Evolutionary conservation across 1,140 invertebrate species (phyloP).

Genomic region (Drosophila lini): DNA sequence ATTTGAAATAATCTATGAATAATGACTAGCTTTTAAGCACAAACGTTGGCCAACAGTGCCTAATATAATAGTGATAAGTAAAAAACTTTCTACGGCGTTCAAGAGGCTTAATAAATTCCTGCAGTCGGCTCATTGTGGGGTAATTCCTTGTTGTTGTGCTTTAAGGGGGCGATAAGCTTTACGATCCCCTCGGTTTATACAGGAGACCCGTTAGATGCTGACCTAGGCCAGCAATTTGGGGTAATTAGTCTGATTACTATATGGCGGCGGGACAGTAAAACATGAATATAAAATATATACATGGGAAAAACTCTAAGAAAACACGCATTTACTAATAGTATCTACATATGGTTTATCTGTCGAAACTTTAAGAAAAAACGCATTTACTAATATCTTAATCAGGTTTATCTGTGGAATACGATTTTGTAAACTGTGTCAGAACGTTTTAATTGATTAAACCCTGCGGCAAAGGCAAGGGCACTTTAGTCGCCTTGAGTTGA

Average conservation of each 20-base stretch:
- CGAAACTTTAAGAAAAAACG: slow-evolving; percentile 13
- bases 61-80: slow-evolving; percentile 9
- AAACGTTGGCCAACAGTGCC: no score
- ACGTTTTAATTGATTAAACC: slow-evolving; percentile 20
- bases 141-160: slow-evolving; percentile 20
- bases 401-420: not conserved
- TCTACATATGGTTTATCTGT: not conserved
- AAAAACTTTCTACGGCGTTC: slow-evolving; percentile 14
- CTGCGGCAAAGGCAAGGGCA: not conserved
- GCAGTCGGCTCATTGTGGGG: slow-evolving; percentile 19
- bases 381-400: not conserved
- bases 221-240: slow-evolving; percentile 57
- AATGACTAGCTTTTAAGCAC: slow-evolving; percentile 6
- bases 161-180: slow-evolving; percentile 30
- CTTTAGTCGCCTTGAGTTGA: slow-evolving; percentile 21
- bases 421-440: not conserved
- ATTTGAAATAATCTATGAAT: slow-evolving; percentile 29
- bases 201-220: slow-evolving; percentile 53
- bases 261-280: slow-evolving; percentile 19
- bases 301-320: slow-evolving; percentile 42
- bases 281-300: slow-evolving; percentile 1
- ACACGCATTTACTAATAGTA: slow-evolving; percentile 5
- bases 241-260: slow-evolving; percentile 40
- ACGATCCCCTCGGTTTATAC: not conserved
- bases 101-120: slow-evolving; percentile 16